Conservation (phyloP, 2,113 vertebrate species). For the Pipa parva region DNA sequence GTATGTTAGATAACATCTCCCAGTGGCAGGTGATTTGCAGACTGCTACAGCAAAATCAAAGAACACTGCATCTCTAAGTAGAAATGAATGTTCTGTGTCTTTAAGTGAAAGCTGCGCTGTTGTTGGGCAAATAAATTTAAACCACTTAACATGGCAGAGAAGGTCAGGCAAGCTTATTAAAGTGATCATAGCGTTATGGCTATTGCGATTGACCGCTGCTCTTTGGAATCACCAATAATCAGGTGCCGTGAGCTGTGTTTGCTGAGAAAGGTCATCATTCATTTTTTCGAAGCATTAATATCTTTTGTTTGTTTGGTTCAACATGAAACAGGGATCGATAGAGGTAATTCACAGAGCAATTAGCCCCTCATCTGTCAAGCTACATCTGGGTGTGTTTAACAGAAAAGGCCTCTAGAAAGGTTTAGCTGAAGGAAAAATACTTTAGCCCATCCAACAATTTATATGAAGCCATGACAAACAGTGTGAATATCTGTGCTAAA, state of each 20-base stretch:
- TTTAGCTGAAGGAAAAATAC: conserved; percentile 72
- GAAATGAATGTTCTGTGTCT: conserved; percentile 75
- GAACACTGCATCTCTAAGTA: conserved; percentile 56
- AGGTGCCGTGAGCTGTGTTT: conserved; percentile 83
- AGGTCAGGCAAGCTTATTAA: conserved; percentile 83
- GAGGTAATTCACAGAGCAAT: conserved; percentile 86
- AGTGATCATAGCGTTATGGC: conserved; percentile 81
- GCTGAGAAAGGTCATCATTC: conserved; percentile 88
- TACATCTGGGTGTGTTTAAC: conserved; percentile 79
- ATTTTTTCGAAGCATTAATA: conserved; percentile 85
- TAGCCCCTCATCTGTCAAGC: conserved; percentile 84
- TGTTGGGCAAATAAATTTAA: conserved; percentile 86
- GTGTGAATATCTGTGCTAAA: conserved; percentile 69
- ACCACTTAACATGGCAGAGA: conserved; percentile 83
- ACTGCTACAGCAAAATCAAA: conserved; percentile 36
- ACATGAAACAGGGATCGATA: conserved; percentile 87
- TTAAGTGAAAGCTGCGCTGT: conserved; percentile 77
- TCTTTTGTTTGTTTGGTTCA: conserved; percentile 88
- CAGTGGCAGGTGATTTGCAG: background rate
- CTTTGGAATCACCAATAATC: conserved; percentile 82
- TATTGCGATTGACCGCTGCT: conserved; percentile 80
- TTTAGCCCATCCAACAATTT: conserved; percentile 72
- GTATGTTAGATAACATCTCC: conserved; percentile 18
- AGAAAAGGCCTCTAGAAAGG: conserved; percentile 77
- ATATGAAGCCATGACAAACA: conserved; percentile 74